These are phyloP conservation scores for Mus pahari DNA, from an alignment of 2,113 vertebrate genomes.

Conservation along the genomic window DNA sequence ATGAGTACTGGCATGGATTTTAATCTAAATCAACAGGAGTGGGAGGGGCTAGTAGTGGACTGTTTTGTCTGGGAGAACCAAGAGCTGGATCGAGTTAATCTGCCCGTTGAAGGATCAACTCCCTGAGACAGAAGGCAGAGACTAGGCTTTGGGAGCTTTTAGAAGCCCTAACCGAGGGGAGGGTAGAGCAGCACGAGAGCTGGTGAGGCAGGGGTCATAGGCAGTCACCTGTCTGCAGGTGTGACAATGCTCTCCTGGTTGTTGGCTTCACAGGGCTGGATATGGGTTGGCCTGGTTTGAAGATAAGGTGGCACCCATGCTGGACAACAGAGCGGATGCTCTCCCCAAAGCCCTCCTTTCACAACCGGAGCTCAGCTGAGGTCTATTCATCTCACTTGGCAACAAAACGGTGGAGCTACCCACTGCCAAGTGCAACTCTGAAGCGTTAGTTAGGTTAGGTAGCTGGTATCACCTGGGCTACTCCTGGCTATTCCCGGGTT, in stretches of 20 bases:
- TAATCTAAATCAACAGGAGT: not conserved
- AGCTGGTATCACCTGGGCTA: not conserved
- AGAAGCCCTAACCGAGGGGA: not conserved
- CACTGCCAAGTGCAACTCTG: not conserved
- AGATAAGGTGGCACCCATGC: not conserved
- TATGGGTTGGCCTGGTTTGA: not conserved
- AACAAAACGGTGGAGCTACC: not conserved
- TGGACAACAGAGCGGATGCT: not conserved
- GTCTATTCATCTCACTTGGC: not conserved
- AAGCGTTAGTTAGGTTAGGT: not conserved
- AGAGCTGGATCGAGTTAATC: slow-evolving; percentile 15
- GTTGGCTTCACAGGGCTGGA: not conserved
- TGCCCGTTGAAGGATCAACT: not conserved
- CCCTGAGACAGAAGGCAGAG: not conserved
- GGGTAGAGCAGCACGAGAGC: not conserved
- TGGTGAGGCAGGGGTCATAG: not conserved
- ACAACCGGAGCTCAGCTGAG: not conserved
- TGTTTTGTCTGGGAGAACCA: not conserved
- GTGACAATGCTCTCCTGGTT: not conserved
- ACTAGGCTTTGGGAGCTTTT: not conserved
- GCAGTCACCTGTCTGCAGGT: not conserved
- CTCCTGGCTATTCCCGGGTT: not conserved
- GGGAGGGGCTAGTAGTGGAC: not conserved
- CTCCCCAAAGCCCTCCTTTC: not conserved
- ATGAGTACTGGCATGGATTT: not conserved